Evolutionary conservation across 2,113 vertebrate species (phyloP).

Genomic region (Mastomys natalensis): DNA sequence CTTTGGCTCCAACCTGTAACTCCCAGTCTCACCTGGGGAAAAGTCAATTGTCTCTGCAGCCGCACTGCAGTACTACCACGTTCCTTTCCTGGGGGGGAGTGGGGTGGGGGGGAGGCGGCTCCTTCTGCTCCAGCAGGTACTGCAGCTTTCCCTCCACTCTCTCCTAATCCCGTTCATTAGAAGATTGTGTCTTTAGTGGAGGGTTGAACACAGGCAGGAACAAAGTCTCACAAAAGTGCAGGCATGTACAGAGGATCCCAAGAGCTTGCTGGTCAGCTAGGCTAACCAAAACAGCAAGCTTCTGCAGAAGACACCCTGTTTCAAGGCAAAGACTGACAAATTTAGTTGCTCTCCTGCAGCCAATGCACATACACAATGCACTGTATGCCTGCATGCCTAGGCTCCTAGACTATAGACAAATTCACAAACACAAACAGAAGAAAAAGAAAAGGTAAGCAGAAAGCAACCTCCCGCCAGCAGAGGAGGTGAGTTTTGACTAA

Average conservation of each 20-base stretch:
- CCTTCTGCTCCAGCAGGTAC: not conserved
- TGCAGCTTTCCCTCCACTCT: not conserved
- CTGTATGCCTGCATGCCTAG: no score
- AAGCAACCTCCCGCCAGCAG: not conserved
- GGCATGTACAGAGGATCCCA: not conserved
- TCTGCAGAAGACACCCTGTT: not conserved
- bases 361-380: not conserved
- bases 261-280: not conserved
- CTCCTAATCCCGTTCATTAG: not conserved
- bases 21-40: conserved; percentile 91
- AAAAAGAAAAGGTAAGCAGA: not conserved
- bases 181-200: not conserved
- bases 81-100: not conserved
- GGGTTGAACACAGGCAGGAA: not conserved
- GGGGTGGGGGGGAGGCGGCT: no score
- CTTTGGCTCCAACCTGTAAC: not conserved
- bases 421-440: not conserved
- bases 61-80: no score
- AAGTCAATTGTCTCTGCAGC: not conserved
- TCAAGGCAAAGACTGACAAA: not conserved
- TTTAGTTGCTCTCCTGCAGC: not conserved
- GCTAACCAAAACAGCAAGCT: not conserved
- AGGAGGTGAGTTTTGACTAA: no score
- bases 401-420: not conserved
- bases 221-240: not conserved